Base-by-base conservation (phyloP, 1,140 invertebrate species). In the Scaptomyza pallida region DNA sequence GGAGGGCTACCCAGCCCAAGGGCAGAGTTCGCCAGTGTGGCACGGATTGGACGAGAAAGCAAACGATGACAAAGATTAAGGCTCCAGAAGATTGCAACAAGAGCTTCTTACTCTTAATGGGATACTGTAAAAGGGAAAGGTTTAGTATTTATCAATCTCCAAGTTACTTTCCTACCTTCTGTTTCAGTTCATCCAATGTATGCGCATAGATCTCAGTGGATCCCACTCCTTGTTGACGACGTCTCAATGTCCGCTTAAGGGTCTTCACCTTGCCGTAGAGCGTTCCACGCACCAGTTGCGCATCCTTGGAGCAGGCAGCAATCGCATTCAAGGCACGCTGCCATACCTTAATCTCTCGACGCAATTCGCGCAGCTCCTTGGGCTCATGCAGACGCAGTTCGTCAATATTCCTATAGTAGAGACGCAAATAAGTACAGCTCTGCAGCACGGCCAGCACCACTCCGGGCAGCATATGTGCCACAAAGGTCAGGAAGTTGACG, bases 311-410 rank as follows among this genome's bases (percentile, higher is more conserved):
- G 72, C 95, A 95, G 16, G 94, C 94, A 1, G 94, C 94, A 1
- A 96, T 91, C 9, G 95, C 95, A 3, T 94, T 93, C 0, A 95
- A 94, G 0, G 95, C 94, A 71, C 95, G 92, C 75, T 94, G 93
- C 95, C 95, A 97, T 54, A 96, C 93, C 23, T 93, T 93, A 16
- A 97, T 95, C 91, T 96, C 95, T 47, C 95, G 94, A 33, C 94
- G 93, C 33, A 97, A 75, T 83, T 96, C 95, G 93, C 91, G 57
- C 19, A 96, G 92, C 77, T 95, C 94, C 59, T 93, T 93, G 0
- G 95, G 94, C 67, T 96, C 95, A 93, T 83, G 97, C 0, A 69
- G 93, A 67, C 93, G 91, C 15, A 96, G 91, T 33, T 92, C 92
- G 6, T 93, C 89, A 2, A 94, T 90, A 56, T 95, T 93, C 43